Conservation (phyloP, 2,113 vertebrate genomes). For the Polyodon spathula region DNA sequence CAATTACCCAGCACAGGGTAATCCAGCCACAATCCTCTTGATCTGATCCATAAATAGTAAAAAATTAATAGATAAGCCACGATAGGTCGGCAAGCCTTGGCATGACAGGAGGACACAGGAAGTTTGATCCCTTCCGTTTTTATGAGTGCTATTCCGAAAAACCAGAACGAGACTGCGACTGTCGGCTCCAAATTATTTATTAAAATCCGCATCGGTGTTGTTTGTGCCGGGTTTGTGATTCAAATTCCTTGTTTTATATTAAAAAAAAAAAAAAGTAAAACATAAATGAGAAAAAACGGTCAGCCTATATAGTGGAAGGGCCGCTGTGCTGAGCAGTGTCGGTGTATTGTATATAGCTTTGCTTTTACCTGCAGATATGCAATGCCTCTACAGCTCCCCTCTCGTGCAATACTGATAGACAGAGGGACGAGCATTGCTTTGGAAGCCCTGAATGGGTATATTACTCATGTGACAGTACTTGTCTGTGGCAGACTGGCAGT, state of each 20-base stretch:
- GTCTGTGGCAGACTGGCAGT: no score
- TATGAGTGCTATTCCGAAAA: neutral
- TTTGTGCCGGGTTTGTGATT: constrained; percentile 9
- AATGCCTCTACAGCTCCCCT: neutral
- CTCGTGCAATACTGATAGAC: neutral
- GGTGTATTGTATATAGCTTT: constrained; percentile 1
- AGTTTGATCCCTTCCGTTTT: no score
- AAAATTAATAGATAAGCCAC: no score
- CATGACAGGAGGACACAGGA: no score
- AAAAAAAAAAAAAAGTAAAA: neutral
- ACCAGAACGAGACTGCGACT: neutral
- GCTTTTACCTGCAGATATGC: neutral
- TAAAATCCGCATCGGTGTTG: neutral
- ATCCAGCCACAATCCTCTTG: no score
- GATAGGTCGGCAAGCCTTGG: no score
- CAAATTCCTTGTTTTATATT: constrained; percentile 12
- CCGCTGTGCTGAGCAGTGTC: constrained; percentile 2
- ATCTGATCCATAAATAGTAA: no score
- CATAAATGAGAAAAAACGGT: neutral
- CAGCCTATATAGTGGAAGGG: neutral
- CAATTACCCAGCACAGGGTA: no score
- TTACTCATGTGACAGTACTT: no score
- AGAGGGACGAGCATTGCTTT: neutral
- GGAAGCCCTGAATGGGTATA: no score
- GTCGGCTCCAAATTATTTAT: neutral